Evolutionary conservation across 2,888 invertebrate species (phyloP).

Genomic region (Apamea monoglypha): DNA sequence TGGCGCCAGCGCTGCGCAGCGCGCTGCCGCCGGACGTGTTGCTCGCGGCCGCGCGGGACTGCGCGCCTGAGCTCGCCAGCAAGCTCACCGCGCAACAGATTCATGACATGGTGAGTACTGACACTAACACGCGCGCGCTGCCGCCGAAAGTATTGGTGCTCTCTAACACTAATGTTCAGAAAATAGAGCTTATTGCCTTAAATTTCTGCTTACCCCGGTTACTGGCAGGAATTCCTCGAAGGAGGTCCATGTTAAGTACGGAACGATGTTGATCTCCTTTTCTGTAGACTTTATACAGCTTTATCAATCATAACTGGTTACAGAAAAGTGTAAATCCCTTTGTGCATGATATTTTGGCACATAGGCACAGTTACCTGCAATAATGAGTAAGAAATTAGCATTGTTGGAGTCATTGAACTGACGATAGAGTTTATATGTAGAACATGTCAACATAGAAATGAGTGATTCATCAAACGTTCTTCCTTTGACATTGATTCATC

Average conservation of each 20-base stretch:
- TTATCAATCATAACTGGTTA: neutral
- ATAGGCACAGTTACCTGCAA: neutral
- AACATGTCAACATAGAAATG: neutral
- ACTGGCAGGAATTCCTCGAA: too few relatives aligned
- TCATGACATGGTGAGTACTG: constrained; percentile 94
- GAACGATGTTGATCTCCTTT: too few relatives aligned
- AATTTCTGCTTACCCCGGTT: too few relatives aligned
- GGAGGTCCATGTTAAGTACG: neutral
- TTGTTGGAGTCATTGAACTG: neutral
- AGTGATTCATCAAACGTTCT: neutral
- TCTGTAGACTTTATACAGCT: neutral
- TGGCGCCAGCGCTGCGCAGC: constrained; percentile 90
- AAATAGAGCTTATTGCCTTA: too few relatives aligned
- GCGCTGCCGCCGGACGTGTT: constrained; percentile 93
- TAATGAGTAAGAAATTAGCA: neutral
- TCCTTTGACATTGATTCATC: constrained; percentile 6
- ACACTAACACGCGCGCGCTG: neutral
- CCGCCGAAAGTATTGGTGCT: neutral
- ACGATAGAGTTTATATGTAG: neutral
- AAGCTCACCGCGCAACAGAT: constrained; percentile 93
- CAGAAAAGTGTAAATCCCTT: neutral
- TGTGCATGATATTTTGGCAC: neutral
- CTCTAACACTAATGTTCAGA: too few relatives aligned
- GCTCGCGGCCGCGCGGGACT: constrained; percentile 96
- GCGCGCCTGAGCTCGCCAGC: constrained; percentile 95